phyloP scores from a whole-genome alignment of 2,888 invertebrate species.

The Trichacis sp. region DNA sequence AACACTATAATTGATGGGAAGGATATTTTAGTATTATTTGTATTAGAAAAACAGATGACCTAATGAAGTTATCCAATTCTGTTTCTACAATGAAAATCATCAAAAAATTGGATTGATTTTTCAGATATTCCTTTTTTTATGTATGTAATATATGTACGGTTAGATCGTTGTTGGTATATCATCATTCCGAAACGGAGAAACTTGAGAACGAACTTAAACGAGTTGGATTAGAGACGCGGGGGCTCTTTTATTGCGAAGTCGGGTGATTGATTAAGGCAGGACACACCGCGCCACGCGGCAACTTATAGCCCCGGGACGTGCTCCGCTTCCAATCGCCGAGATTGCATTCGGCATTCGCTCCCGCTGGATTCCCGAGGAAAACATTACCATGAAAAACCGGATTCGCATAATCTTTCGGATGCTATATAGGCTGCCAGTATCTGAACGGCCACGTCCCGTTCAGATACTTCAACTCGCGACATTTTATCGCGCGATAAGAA shows the following conservation, averaged over 20 bases:
- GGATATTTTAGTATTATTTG: too few species aligned
- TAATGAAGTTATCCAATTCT: too few species aligned
- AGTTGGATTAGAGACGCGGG: constrained; percentile 25
- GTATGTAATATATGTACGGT: too few species aligned
- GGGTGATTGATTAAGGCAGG: constrained; percentile 30
- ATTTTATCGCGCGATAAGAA: constrained; percentile 10
- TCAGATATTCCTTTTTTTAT: too few species aligned
- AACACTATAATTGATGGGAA: too few species aligned
- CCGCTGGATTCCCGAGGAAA: constrained; percentile 7
- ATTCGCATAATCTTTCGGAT: constrained; percentile 11
- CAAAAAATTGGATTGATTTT: too few species aligned
- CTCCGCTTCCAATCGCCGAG: constrained; percentile 18
- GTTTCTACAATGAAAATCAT: too few species aligned
- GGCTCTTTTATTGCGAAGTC: constrained; percentile 26
- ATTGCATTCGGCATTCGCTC: constrained; percentile 17
- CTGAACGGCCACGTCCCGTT: neutral
- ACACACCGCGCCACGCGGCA: constrained; percentile 12
- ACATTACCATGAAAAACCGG: constrained; percentile 16
- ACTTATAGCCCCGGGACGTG: constrained; percentile 16
- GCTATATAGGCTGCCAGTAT: constrained; percentile 7
- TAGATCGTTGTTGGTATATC: constrained; percentile 7
- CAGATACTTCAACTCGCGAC: neutral
- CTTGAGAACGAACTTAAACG: constrained; percentile 32
- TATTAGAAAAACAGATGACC: too few species aligned
- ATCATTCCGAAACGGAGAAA: constrained; percentile 18